Conservation (phyloP, 2,113 vertebrate genomes). For the Stictonetta naevosa region DNA sequence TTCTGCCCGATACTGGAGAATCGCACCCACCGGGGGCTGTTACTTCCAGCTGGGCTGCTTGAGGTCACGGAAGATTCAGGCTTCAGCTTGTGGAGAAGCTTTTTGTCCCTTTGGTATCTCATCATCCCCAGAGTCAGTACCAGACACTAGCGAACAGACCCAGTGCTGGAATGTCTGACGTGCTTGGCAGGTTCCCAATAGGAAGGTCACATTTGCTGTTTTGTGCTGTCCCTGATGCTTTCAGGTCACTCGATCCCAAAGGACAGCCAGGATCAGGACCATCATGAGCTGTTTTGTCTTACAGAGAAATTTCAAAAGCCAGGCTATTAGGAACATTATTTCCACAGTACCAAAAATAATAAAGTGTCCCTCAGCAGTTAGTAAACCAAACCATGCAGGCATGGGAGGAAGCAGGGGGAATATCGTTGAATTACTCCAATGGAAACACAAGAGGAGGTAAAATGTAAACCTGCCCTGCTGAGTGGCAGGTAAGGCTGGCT, state of each 20-base stretch:
- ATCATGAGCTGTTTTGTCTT: neutral
- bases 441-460: neutral
- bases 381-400: neutral
- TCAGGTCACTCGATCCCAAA: neutral
- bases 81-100: neutral
- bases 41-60: neutral
- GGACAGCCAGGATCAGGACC: neutral
- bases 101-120: neutral
- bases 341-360: neutral
- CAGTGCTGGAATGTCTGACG: neutral
- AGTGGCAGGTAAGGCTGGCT: neutral
- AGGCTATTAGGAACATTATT: neutral
- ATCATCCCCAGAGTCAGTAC: neutral
- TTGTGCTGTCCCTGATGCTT: neutral
- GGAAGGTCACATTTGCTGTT: neutral
- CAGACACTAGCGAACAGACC: neutral
- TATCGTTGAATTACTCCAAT: neutral
- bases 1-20: neutral
- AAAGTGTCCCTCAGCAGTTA: neutral
- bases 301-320: neutral
- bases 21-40: neutral
- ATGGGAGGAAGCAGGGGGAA: neutral
- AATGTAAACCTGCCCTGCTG: neutral
- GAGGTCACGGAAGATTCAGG: neutral
- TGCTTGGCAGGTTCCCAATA: neutral